Conservation (phyloP, 2,113 vertebrate genomes). For the Sclerurus mexicanus region DNA sequence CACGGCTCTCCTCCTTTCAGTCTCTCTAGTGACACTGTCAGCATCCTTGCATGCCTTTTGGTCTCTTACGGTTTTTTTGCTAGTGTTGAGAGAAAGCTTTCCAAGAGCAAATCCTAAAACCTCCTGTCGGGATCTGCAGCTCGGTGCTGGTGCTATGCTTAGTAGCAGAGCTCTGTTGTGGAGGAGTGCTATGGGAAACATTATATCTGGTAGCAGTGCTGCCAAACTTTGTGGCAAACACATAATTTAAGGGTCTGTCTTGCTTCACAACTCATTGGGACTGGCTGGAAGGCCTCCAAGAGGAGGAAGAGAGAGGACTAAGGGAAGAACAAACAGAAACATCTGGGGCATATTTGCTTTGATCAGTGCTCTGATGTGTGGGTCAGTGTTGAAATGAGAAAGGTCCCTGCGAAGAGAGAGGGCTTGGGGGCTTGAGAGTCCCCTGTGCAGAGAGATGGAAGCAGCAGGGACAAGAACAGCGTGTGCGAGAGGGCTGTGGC, state of each 20-base stretch:
- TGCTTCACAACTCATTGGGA: background rate
- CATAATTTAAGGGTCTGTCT: background rate
- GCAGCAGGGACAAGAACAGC: background rate
- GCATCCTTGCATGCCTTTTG: background rate
- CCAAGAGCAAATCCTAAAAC: slow-evolving; percentile 7
- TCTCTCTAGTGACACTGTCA: background rate
- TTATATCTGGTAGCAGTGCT: background rate
- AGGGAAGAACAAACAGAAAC: background rate
- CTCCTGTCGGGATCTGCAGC: background rate
- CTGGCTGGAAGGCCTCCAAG: background rate
- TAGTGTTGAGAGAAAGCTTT: background rate
- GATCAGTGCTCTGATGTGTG: background rate
- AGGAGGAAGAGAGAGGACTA: background rate
- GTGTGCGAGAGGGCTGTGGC: background rate
- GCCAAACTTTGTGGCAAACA: background rate
- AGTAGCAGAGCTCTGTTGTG: background rate
- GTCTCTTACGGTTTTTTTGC: background rate
- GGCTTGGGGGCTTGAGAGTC: background rate
- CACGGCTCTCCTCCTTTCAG: background rate
- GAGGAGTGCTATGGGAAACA: slow-evolving; percentile 14
- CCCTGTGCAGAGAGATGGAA: background rate
- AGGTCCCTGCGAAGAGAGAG: background rate
- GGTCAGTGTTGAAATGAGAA: background rate
- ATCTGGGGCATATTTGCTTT: background rate
- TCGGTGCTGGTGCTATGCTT: background rate